Conservation (phyloP, 2,888 invertebrate genomes). For the Drosophila falleni region DNA sequence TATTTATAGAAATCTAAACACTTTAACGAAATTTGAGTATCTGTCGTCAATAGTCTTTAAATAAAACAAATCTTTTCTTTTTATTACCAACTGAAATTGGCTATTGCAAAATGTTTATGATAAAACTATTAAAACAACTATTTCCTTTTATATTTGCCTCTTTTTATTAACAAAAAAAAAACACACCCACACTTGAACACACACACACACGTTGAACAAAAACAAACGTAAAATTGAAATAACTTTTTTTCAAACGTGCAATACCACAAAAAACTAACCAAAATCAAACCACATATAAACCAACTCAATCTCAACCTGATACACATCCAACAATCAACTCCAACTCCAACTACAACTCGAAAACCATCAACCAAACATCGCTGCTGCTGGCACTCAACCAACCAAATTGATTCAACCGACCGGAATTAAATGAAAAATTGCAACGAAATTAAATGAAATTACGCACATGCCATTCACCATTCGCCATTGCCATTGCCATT, state of each 20-base stretch:
- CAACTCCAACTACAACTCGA: constrained; percentile 32
- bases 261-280: constrained; percentile 55
- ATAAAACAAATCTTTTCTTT: constrained; percentile 28
- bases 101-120: constrained; percentile 67
- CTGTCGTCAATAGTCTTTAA: background rate
- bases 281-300: constrained; percentile 57
- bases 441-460: constrained; percentile 73
- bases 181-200: constrained; percentile 3
- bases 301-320: constrained; percentile 46
- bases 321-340: constrained; percentile 48
- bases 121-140: constrained; percentile 82
- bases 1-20: background rate
- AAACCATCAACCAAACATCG: constrained; percentile 49
- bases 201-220: constrained; percentile 30
- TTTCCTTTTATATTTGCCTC: constrained; percentile 78
- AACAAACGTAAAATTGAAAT: constrained; percentile 55
- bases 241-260: constrained; percentile 76
- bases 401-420: constrained; percentile 61
- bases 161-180: constrained; percentile 60
- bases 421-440: constrained; percentile 72
- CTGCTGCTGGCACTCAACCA: constrained; percentile 57
- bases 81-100: constrained; percentile 56
- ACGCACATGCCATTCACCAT: constrained; percentile 62
- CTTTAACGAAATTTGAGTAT: background rate
- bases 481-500: constrained; percentile 28